Evolutionary conservation across 2,113 vertebrate genomes (phyloP).

Genomic region (Eolophus roseicapilla): DNA sequence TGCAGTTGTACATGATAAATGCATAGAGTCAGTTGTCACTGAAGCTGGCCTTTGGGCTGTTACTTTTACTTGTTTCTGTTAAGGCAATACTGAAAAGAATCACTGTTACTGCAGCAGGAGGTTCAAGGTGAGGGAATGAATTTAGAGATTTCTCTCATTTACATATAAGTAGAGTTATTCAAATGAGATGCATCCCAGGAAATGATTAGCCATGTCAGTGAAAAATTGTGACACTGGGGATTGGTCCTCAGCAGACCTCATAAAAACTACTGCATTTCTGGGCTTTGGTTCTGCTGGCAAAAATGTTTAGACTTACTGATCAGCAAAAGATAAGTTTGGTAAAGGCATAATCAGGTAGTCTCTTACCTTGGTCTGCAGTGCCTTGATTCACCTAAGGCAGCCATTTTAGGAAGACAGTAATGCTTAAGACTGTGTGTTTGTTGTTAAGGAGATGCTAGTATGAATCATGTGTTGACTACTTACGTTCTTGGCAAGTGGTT

Average conservation of each 20-base stretch:
- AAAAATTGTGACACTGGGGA: background rate
- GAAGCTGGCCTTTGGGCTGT: background rate
- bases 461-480: background rate
- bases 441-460: background rate
- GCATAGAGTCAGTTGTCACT: no score
- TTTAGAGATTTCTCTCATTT: background rate
- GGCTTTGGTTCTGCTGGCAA: background rate
- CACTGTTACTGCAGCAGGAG: background rate
- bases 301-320: background rate
- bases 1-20: no score
- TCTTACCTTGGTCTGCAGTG: background rate
- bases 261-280: background rate
- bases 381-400: background rate
- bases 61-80: background rate
- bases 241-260: background rate
- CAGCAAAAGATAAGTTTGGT: background rate
- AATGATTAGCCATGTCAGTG: background rate
- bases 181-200: background rate
- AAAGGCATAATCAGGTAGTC: background rate
- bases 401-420: background rate
- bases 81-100: background rate
- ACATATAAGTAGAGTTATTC: background rate
- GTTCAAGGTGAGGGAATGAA: background rate
- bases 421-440: background rate
- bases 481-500: background rate